Conservation (phyloP, 1,140 invertebrate species). For the Drosophila sproati region DNA sequence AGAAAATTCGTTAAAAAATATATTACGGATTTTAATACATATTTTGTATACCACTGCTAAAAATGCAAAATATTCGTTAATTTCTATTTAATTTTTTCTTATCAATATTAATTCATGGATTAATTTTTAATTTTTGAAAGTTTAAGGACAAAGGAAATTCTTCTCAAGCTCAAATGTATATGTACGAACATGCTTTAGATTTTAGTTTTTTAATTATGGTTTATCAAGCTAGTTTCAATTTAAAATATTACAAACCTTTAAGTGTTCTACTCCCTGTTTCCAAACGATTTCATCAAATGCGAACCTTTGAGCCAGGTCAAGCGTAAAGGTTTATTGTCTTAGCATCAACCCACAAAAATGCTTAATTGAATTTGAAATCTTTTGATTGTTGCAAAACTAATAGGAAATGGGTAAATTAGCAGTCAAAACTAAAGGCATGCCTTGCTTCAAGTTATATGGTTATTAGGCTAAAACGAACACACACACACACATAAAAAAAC, state of each 20-base stretch:
- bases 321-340: conserved; percentile 22
- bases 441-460: conserved; percentile 42
- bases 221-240: not conserved
- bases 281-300: conserved; percentile 13
- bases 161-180: too few relatives aligned
- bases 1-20: too few relatives aligned
- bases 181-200: too few relatives aligned
- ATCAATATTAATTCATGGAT: too few relatives aligned
- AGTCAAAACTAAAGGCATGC: conserved; percentile 41
- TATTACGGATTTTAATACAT: too few relatives aligned
- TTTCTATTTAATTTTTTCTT: too few relatives aligned
- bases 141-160: too few relatives aligned
- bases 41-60: too few relatives aligned
- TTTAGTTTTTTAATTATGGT: not conserved
- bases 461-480: conserved; percentile 3
- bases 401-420: conserved; percentile 69
- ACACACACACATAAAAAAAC: conserved; percentile 14
- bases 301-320: conserved; percentile 11
- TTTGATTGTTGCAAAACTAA: conserved; percentile 44
- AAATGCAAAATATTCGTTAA: too few relatives aligned
- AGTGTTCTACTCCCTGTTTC: conserved; percentile 6
- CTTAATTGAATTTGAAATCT: conserved; percentile 60
- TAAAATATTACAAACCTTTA: not conserved
- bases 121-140: too few relatives aligned
- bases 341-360: conserved; percentile 48